Evolutionary conservation across 30 jellyfish, hydroid and myxozoan species (phyloP), one percentile per base, ranked within the genome.

Genomic region (Sanderia malayensis): DNA sequence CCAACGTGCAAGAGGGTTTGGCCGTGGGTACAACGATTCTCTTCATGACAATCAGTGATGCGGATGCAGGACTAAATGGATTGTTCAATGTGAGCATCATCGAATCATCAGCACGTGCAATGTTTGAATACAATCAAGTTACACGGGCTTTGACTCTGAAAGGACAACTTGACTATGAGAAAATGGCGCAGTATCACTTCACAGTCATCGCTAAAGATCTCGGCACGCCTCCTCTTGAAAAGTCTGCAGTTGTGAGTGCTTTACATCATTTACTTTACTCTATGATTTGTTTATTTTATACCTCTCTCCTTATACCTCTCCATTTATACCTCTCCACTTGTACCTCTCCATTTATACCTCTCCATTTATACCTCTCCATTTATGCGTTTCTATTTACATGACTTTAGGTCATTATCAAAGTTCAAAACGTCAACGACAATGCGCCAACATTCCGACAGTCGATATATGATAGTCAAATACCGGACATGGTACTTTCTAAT

Each of bases 171-270:
- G 91, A 87, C 55, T 87, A 41, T 34, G 96, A 87, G 41, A 44
- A 2, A 3, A 77, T 68, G 32, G 23, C 86, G 2, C 31, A n/a
- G 21, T 74, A 76, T 45, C 84, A 72, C 2, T 87, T 87, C 69
- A 80, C 92, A 34, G 84, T 87, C 22, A 61, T 66, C 32, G 96
- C 94, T 9, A 74, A 69, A 52, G 96, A 87, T 59, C 31, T 30
- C 22, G 96, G 96, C 45, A 58, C 60, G 10, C 94, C 94, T 2
- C 9, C 79, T 17, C 82, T 80, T 11, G 86, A 85, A 44, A 74
- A 68, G n/a, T 85, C 90, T n/a, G 91, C 95, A 1, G 67, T 25
- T 62, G 95, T 85, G n/a, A n/a, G n/a, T n/a, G n/a, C n/a, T n/a
- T n/a, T n/a, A n/a, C n/a, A n/a, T n/a, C n/a, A n/a, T n/a, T n/a